Evolutionary conservation across 1,140 invertebrate genomes (phyloP), one percentile per base, ranked within the genome.

Genomic region (Archivesica marissinica): DNA sequence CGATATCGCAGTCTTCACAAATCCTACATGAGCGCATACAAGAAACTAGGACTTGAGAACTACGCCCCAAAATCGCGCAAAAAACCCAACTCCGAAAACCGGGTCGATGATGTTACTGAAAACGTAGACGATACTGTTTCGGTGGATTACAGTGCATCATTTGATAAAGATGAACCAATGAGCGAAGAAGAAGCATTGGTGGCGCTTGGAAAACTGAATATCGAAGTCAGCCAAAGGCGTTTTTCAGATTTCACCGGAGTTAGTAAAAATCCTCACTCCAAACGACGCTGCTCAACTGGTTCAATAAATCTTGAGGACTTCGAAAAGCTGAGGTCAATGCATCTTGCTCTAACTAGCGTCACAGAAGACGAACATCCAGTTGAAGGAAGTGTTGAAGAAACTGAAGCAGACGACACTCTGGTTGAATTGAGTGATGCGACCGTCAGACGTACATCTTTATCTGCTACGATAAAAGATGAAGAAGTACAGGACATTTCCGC

Each of bases 1-100:
- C 66, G 52, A 47, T 79, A 66, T 59, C 54, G 54, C 1, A 78
- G 76, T 41, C 52, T 78, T 25, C 38, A 78, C 25, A 59, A 44
- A 13, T 52, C 52, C 2, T 78, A 78, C 38, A 13, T 78, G 35
- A 11, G 41, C 1, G 76, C 41, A 25, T 78, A 64, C 28, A 44
- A 39, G 11, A 35, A 59, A n/a, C 76, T 78, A 11, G 52, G 56
- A 35, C 28, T 78, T 2, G 13, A 78, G 15, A 39, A 78, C 39
- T 78, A 78, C 28, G 38, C 9, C 13, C 39, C 39, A 7, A 25
- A 41, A 9, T 15, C 23, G 2, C 38, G 39, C 1, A 41, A 44
- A 25, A 6, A 47, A 11, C 28, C 38, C 3, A 44, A 70, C 23
- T 44, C 66, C 20, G 66, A 44, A 44, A 25, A 2, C 11, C 13